phyloP scores from a whole-genome alignment of 2,888 invertebrate species.

The Encarsia formosa region DNA sequence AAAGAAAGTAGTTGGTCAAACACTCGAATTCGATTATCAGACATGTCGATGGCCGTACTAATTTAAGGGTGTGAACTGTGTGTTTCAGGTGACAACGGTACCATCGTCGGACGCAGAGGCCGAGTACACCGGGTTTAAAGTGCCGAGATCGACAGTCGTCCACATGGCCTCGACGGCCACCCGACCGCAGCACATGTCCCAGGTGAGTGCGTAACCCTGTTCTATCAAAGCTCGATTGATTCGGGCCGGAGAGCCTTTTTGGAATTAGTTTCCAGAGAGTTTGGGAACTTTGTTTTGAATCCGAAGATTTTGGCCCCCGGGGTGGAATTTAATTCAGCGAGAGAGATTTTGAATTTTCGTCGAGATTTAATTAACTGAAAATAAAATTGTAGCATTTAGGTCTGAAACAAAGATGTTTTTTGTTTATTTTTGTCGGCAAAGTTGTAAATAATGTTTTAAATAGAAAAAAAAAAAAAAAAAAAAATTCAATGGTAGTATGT shows the following conservation, averaged over 20 bases:
- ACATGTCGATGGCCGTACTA: neutral
- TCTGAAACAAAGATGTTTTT: too few species aligned
- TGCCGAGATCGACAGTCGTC: conserved; percentile 48
- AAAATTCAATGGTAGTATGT: too few species aligned
- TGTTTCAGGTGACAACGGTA: conserved; percentile 48
- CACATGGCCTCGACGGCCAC: conserved; percentile 50
- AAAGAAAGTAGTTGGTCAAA: neutral
- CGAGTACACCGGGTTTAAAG: conserved; percentile 46
- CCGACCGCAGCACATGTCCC: conserved; percentile 49
- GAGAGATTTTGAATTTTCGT: too few species aligned
- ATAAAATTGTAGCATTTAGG: too few species aligned
- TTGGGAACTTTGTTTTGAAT: too few species aligned
- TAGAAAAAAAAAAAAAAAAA: too few species aligned
- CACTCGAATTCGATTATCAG: neutral
- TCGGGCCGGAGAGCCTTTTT: neutral
- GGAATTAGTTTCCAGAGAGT: too few species aligned
- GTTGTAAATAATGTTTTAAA: too few species aligned
- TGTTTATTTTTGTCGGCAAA: too few species aligned
- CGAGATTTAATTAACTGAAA: too few species aligned
- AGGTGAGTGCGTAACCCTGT: conserved; percentile 36
- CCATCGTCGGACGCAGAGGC: conserved; percentile 48
- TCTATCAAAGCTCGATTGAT: neutral
- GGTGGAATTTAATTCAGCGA: too few species aligned
- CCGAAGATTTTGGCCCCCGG: too few species aligned
- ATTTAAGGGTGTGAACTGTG: conserved; percentile 7